Base-by-base conservation (phyloP, 2,797 vertebrate genomes). In the Periophthalmus magnuspinnatus region DNA sequence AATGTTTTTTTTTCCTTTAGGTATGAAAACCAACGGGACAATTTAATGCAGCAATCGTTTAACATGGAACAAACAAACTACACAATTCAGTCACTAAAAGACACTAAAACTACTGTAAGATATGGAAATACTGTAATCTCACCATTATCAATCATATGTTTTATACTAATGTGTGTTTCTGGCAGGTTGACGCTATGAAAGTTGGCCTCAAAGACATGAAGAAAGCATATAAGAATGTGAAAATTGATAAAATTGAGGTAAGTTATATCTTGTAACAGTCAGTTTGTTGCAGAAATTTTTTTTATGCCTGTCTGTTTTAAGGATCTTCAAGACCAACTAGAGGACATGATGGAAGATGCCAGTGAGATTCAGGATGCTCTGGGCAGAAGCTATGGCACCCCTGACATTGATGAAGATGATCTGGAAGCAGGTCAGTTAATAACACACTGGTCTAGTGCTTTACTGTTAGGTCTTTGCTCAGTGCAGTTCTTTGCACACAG, bases 31-130 rank as follows among this genome's bases (percentile, higher is more conserved):
- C 97, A 99, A 89, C 93, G 94, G 82, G 97, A 98, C 83, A 97
- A 98, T 76, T 93, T 99, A 0, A 95, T 93, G 86, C 97, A 99
- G 79, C 97, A 99, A 89, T 99, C 97, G 0, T 99, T 99, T 82
- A 99, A 99, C 91, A 99, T 99, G 97, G 97, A 99, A 79, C 97
- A 99, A 93, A 82, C 96, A 34, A 99, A 99, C 90, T 99, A 99
- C 82, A 96, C 97, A 7, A 97, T 99, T 81, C 96, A 97, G 82
- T 91, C 91, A 16, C 84, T 99, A 67, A 97, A 99, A 91, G 97
- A 99, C 89, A 99, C 97, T 78, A 99, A 98, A 92, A 99, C 97
- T 68, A 99, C 97, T 78, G 97, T 99, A 95, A 88, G 90, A 75
- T 11, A 21, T 24, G 19, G 32, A n/a, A 52, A 22, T 34, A 21